Evolutionary conservation across 2,797 vertebrate species (phyloP), one percentile per base, ranked within the genome.

Genomic region (Pelochelys cantorii): DNA sequence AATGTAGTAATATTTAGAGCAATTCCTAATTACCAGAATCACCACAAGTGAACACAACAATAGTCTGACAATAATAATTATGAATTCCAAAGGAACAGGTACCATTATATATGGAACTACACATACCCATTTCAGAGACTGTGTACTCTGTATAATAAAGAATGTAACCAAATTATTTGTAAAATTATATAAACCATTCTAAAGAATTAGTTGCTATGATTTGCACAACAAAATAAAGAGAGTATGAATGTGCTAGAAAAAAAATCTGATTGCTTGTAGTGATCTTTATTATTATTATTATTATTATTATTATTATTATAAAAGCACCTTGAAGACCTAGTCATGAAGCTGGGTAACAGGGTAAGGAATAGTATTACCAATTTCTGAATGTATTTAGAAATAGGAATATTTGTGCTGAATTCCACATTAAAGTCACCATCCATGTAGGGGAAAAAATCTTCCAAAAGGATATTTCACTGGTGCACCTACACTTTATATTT

Each of bases 281-380:
- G 29, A 82, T 31, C 42, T 71, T 87, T 88, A 25, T 68, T 87
- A 11, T 42, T 82, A 20, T 34, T 57, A 53, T 25, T 59, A 25
- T 31, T 81, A 75, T 25, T 5, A 81, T 18, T 42, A 42, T 29
- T 65, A 48, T 15, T 52, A 27, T 29, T 77, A 7, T 1, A 0
- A 34, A 48, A 86, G 15, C 31, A 84, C 31, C 12, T 75, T 42
- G 0, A 0, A 53, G 62, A 11, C 29, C 48, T 31, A 27, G 15
- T 27, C 59, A 87, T 85, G 65, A 31, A 68, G 18, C 9, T 71
- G n/a, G 18, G 4, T 71, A 71, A 71, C n/a, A 37, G 18, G 18
- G 52, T 84, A 86, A 37, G n/a, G 20, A 34, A 81, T 79, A 56
- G 65, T 68, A 54, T 86, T 31, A 29, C 7, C 25, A 52, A 37